Base-by-base conservation (phyloP, 1,140 invertebrate genomes). In the Zaprionus vittiger region DNA sequence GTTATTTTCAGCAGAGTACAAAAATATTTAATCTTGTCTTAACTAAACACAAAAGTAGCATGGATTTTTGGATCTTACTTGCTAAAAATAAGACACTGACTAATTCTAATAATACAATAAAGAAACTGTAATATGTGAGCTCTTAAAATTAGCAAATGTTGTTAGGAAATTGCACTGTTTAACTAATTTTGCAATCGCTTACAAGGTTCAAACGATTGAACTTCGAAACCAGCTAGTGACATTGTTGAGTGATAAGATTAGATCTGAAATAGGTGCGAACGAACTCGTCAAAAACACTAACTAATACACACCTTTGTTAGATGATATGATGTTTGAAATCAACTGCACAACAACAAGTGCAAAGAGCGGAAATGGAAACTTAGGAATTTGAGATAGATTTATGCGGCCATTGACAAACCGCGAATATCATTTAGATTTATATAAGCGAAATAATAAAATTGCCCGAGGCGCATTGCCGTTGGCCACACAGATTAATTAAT, bases 401-500 rank as follows among this genome's bases (percentile, higher is more conserved):
- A 31, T 54, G 34, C 28, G 11, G 34, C 24, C 22, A 57, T 67
- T 67, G 64, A 57, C 64, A 57, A 66, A 66, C 37, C 17, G 17
- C 34, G 37, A 71, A 64, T 56, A 63, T 14, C 49, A 41, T 37
- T 54, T 7, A 38, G 28, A 34, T 41, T 28, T 66, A 15, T 28
- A 24, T 37, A 61, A 60, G 22, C 20, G 34, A 38, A 24, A 24
- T 64, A 65, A 71, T 26, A 9, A 76, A 71, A 71, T 57, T 71
- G 55, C 28, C 59, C 4, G 56, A 41, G 38, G 12, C 38, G 12
- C 34, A 24, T 57, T 31, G 57, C 56, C 54, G 24, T 22, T 54
- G 55, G 31, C 60, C 34, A 56, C 61, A 34, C 15, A 61, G 73
- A 68, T 71, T 22, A 78, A 84, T 84, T 78, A 76, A 84, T 85